phyloP scores from a whole-genome alignment of 2,888 invertebrate genomes.

The Protodeltote pygarga region DNA sequence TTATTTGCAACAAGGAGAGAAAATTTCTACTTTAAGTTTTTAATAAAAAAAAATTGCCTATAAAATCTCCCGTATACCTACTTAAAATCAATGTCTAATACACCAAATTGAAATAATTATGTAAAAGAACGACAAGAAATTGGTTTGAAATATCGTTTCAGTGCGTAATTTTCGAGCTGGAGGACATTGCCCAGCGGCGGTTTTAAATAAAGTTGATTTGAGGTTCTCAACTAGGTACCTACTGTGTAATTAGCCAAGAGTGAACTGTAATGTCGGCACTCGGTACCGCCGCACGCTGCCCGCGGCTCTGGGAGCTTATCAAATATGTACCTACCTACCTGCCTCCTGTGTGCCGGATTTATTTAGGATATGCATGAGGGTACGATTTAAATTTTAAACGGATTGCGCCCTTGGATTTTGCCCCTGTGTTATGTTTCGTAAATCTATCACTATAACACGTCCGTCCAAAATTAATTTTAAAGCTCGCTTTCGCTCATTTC shows the following conservation, averaged over 20 bases:
- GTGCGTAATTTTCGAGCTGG: constrained; percentile 33
- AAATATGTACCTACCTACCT: constrained; percentile 85
- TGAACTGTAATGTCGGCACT: constrained; percentile 62
- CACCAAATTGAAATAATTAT: constrained; percentile 14
- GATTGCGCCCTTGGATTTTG: constrained; percentile 85
- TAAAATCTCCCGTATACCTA: too few relatives aligned
- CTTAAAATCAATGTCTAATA: too few relatives aligned
- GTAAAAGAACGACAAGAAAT: constrained; percentile 25
- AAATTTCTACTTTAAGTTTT: too few relatives aligned
- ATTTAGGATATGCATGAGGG: constrained; percentile 87
- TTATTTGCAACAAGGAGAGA: too few relatives aligned
- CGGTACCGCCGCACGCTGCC: constrained; percentile 60
- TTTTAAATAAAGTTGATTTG: constrained; percentile 71
- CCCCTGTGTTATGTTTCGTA: constrained; percentile 79
- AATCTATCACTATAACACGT: constrained; percentile 80
- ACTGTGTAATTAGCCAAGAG: constrained; percentile 80
- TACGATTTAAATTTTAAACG: constrained; percentile 87
- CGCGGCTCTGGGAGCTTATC: constrained; percentile 78
- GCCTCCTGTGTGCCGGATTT: constrained; percentile 82
- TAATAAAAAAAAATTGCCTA: too few relatives aligned
- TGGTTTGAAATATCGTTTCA: constrained; percentile 31
- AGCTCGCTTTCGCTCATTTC: constrained; percentile 65
- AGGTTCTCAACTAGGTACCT: constrained; percentile 69
- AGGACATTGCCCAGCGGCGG: constrained; percentile 54
- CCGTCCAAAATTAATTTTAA: constrained; percentile 64